Percentiles rank a stretch among this genome's conserved stretches.
phyloP scores from a whole-genome alignment of 2,888 invertebrate genomes.

The Hirtodrosophila cameraria region DNA sequence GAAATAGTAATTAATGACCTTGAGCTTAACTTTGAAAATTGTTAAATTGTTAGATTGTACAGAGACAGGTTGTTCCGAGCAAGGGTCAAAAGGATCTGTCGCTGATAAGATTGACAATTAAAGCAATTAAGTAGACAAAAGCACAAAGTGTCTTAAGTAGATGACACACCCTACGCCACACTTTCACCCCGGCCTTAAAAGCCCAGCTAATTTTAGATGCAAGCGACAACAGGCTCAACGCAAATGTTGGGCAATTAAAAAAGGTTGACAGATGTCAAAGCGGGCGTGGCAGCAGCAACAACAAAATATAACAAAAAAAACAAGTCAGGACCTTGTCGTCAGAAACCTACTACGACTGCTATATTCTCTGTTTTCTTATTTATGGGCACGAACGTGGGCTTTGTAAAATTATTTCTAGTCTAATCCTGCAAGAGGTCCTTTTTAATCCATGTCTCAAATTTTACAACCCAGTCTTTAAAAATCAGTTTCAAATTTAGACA shows the following conservation, averaged over 20 bases:
- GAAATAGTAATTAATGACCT: conserved; percentile 15
- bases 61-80: neutral
- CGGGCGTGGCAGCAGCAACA: conserved; percentile 16
- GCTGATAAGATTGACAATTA: conserved; percentile 25
- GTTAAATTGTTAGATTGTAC: conserved; percentile 16
- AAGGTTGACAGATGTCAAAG: conserved; percentile 37
- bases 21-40: conserved; percentile 27
- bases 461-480: no score
- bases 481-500: no score
- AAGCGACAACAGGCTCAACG: conserved; percentile 13
- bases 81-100: conserved; percentile 3
- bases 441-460: no score
- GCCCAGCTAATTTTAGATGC: conserved; percentile 27
- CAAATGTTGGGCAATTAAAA: conserved; percentile 43
- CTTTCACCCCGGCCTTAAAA: neutral
- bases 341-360: no score
- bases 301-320: conserved; percentile 10
- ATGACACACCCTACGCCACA: neutral
- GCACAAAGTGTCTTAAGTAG: conserved; percentile 21
- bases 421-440: no score
- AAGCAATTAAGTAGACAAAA: conserved; percentile 37
- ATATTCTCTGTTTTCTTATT: no score
- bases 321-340: no score
- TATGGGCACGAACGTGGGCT: no score
- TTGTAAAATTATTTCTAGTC: no score